Base-by-base conservation (phyloP, 2,797 vertebrate species). In the Orientallactaga sibirica region DNA sequence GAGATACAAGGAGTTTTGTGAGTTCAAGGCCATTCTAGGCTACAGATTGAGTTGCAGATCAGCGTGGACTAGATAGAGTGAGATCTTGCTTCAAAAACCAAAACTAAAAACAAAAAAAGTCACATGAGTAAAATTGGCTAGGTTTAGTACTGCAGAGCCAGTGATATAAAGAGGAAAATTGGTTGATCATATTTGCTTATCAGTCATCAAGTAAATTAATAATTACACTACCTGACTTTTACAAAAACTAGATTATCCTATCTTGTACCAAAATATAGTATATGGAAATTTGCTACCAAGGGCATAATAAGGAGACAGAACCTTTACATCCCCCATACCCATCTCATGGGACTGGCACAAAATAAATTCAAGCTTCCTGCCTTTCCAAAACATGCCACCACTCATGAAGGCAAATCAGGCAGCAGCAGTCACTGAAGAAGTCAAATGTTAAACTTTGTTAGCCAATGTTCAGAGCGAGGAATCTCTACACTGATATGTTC, bases 401-500 rank as follows among this genome's bases (percentile, higher is more conserved):
- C 41, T 74, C 90, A 24, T 0, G 64, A 93, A 94, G 91, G 90
- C 83, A 89, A 96, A 91, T 84, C 73, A 68, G 58, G 88, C 22
- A 74, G 80, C 79, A 52, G 61, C 84, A 71, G 76, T 25, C 64
- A 82, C n/a, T 48, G 48, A 48, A 93, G 88, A 95, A 74, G 62
- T 86, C 92, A 94, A 86, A 77, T 4, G 48, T 41, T 94, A 85
- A 93, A 85, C 43, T 75, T 93, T 33, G 61, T 37, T n/a, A 86
- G 83, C 76, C 61, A 84, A 52, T 1, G n/a, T 70, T 90, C 67
- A 62, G 91, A 92, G 61, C 4, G 11, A 90, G 68, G 37, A 92
- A 61, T 93, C 64, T 92, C 88, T 82, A 33, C 37, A 84, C 79
- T 64, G 66, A 78, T 95, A 74, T 88, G 77, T 94, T 85, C 86